Evolutionary conservation across 2,888 invertebrate species (phyloP).

Genomic region (Notodromas monacha): DNA sequence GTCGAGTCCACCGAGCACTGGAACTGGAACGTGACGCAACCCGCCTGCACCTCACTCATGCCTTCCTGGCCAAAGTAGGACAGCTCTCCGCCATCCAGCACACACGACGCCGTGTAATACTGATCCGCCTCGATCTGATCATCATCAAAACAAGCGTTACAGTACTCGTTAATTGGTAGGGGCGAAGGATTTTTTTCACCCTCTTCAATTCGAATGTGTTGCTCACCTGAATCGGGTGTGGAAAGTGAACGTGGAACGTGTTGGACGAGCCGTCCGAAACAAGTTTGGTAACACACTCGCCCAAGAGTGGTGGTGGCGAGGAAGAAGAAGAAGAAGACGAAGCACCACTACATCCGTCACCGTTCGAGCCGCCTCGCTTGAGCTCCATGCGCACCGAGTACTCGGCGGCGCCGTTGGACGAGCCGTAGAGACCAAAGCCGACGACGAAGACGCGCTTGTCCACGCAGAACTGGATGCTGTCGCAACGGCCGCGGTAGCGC

Average conservation of each 20-base stretch:
- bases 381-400: slow-evolving; percentile 78
- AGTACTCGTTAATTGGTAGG: not conserved
- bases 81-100: slow-evolving; percentile 64
- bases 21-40: slow-evolving; percentile 79
- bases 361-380: slow-evolving; percentile 39
- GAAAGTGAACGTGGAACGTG: slow-evolving; percentile 62
- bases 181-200: too few species aligned
- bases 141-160: slow-evolving; percentile 13
- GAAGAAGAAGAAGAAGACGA: too few species aligned
- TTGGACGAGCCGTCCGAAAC: slow-evolving; percentile 86
- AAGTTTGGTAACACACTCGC: slow-evolving; percentile 69
- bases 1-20: slow-evolving; percentile 90
- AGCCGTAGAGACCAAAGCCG: slow-evolving; percentile 79
- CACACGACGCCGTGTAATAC: slow-evolving; percentile 79
- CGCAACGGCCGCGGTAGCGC: slow-evolving; percentile 80
- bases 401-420: slow-evolving; percentile 75
- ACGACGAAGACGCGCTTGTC: slow-evolving; percentile 81
- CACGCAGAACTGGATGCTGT: slow-evolving; percentile 83
- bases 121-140: slow-evolving; percentile 74
- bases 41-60: slow-evolving; percentile 66
- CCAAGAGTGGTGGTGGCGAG: too few species aligned
- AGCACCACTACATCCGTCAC: too few species aligned
- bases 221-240: slow-evolving; percentile 31
- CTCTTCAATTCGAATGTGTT: slow-evolving; percentile 5
- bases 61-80: slow-evolving; percentile 94